Base-by-base conservation (phyloP, 1,140 invertebrate species). In the Nomia melanderi region DNA sequence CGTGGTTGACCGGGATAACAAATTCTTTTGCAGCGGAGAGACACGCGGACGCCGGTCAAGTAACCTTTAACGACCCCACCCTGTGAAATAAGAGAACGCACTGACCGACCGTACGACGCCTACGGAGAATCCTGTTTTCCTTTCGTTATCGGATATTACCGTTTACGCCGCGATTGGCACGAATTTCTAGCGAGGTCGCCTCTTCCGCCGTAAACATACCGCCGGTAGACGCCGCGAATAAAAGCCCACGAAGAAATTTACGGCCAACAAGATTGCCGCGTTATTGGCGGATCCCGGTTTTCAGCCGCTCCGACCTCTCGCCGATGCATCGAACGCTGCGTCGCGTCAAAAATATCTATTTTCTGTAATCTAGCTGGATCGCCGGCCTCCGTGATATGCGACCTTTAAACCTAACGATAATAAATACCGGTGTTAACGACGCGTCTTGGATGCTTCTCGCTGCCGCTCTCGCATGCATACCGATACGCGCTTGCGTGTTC, bases 71-170 rank as follows among this genome's bases (percentile, higher is more conserved):
- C 33, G 23, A 56, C 23, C n/a, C 36, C 33, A 5, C 20, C 2
- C 9, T n/a, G 17, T 33, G 6, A 41, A 39, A 44, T 36, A 17
- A 17, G 23, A 27, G 41, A 39, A 36, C 12, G 17, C 8, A 20
- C 33, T 3, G 72, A 56, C 29, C 62, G 62, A 44, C 36, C n/a
- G 36, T 11, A 11, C 36, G 36, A 65, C 36, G 72, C 72, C 72
- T 41, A 75, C 64, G 36, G n/a, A 17, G 73, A 44, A 17, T 41
- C n/a, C 31, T 36, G 31, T 44, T 57, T 27, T 47, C 53, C 39
- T 27, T n/a, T 39, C 44, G 44, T 73, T 65, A 36, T 39, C 60
- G 31, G 23, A 50, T 63, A 63, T 36, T 27, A 72, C 9, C 36
- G 72, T 11, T 56, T n/a, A 25, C 53, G 17, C 5, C 36, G 27